These are phyloP conservation scores for Hirtodrosophila confusa DNA, from an alignment of 2,888 invertebrate genomes.

Conservation along the genomic window DNA sequence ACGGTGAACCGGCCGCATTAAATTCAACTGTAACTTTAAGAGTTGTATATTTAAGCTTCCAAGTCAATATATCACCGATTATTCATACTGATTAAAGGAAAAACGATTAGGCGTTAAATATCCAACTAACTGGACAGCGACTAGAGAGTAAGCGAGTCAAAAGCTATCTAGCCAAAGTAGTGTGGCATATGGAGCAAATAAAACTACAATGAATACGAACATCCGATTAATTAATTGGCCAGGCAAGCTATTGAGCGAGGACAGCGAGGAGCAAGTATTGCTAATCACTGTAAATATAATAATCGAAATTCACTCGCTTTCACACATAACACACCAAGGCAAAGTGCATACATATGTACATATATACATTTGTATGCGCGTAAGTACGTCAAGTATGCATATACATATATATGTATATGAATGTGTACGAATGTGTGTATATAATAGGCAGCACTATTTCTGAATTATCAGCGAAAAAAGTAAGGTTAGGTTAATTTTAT, in stretches of 20 bases:
- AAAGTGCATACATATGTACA: constrained; percentile 13
- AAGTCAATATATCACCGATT: constrained; percentile 20
- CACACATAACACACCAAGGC: constrained; percentile 31
- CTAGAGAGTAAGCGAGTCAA: constrained; percentile 33
- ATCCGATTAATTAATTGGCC: constrained; percentile 10
- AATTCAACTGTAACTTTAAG: constrained; percentile 44
- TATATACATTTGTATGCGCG: not conserved
- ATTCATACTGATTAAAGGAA: constrained; percentile 1
- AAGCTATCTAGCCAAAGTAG: constrained; percentile 7
- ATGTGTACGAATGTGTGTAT: constrained; percentile 26
- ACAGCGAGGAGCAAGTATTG: constrained; percentile 11
- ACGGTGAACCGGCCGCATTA: constrained; percentile 64
- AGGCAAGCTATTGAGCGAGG: constrained; percentile 26
- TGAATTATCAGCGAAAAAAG: constrained; percentile 77
- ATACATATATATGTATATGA: constrained; percentile 17
- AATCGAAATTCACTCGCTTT: constrained; percentile 48
- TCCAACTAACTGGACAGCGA: not conserved
- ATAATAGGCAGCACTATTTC: constrained; percentile 64
- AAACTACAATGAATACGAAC: constrained; percentile 29
- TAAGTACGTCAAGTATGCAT: not conserved
- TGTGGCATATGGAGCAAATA: constrained; percentile 17
- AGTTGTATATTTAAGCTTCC: constrained; percentile 11
- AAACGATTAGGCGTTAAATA: constrained; percentile 8
- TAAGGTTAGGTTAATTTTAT: constrained; percentile 78
- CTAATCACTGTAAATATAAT: constrained; percentile 53